Evolutionary conservation across 92 coral and sea anemone species (phyloP).

Genomic region (Heteractis magnifica): DNA sequence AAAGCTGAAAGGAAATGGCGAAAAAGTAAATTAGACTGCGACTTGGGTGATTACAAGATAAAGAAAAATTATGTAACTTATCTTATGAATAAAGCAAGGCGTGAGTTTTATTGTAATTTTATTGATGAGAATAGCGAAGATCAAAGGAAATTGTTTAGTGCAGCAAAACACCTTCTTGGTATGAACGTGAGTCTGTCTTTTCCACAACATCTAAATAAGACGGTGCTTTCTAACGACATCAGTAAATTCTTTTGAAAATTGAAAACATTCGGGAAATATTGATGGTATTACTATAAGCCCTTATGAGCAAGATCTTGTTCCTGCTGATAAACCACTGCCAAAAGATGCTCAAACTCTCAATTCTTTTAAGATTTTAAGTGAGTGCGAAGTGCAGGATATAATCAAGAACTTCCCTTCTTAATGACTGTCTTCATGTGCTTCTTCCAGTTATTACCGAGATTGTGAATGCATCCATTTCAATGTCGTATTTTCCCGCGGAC

Average conservation of each 20-base stretch:
- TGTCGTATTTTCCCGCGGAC: constrained; percentile 47
- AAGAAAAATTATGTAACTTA: not conserved
- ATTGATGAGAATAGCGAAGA: constrained; percentile 47
- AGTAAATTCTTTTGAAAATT: not conserved
- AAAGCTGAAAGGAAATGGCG: not conserved
- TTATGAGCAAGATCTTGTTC: not conserved
- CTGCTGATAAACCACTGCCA: not conserved
- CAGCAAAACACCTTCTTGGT: constrained; percentile 48
- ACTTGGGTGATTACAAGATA: not conserved
- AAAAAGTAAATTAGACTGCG: not conserved
- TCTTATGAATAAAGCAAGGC: constrained; percentile 45
- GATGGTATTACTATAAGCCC: not conserved
- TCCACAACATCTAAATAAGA: not conserved
- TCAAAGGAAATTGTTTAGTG: constrained; percentile 48
- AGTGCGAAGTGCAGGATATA: constrained; percentile 14
- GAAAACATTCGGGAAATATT: not conserved
- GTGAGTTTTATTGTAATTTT: constrained; percentile 40
- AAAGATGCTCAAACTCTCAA: not conserved
- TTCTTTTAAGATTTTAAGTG: not conserved
- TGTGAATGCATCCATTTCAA: constrained; percentile 46
- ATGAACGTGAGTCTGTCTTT: constrained; percentile 10
- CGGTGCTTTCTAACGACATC: not conserved
- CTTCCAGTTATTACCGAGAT: constrained; percentile 43
- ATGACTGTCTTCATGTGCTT: constrained; percentile 12
- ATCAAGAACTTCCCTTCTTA: constrained; percentile 16